Conservation (phyloP, 2,113 vertebrate species). For the Indicator maculatus region DNA sequence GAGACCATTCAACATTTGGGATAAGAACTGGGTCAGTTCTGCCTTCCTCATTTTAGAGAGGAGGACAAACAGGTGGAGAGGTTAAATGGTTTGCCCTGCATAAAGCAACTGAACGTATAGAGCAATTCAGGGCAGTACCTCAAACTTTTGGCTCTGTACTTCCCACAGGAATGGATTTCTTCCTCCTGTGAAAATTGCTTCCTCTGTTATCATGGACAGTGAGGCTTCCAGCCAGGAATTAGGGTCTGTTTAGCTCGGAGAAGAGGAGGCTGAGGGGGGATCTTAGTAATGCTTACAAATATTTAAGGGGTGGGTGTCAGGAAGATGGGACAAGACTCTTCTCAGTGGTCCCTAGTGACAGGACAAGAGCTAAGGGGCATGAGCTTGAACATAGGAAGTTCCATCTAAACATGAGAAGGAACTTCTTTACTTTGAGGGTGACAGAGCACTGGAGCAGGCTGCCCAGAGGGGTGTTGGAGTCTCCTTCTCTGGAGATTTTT, state of each 20-base stretch:
- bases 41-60: conserved; percentile 42
- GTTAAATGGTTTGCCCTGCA: conserved; percentile 55
- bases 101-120: neutral
- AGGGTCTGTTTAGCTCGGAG: neutral
- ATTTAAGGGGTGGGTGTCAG: no score
- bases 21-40: conserved; percentile 49
- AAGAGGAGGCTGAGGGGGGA: no score
- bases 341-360: no score
- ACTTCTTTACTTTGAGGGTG: no score
- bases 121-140: neutral
- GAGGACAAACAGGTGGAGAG: conserved; percentile 29
- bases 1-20: neutral
- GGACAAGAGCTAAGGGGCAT: no score
- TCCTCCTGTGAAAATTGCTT: neutral
- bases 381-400: no score
- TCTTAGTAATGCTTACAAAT: no score
- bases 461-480: no score
- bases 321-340: no score
- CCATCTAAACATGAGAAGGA: no score
- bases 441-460: no score
- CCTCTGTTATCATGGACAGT: neutral
- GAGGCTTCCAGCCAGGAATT: neutral
- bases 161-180: conserved; percentile 5
- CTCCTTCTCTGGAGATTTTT: no score
- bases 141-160: neutral